phyloP scores from a whole-genome alignment of 1,140 invertebrate species.

The Rhagoletis zephyria region DNA sequence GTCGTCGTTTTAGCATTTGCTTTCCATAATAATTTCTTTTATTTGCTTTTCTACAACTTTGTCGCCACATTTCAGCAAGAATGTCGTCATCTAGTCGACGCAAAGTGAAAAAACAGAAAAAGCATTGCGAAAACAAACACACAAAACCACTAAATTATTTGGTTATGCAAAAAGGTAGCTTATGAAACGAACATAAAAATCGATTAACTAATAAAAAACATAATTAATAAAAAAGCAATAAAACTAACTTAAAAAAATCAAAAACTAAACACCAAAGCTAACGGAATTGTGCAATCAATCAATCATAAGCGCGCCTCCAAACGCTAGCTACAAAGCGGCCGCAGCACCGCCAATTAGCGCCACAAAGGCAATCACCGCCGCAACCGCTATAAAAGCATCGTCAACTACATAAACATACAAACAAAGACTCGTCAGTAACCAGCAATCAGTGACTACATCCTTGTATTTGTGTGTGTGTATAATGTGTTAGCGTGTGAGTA shows the following conservation, averaged over 20 bases:
- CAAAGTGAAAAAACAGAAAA: background rate
- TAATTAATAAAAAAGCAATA: background rate
- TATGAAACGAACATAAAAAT: background rate
- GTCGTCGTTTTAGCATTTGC: slow-evolving; percentile 1
- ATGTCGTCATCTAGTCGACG: slow-evolving; percentile 44
- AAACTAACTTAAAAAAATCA: background rate
- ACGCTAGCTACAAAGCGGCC: background rate
- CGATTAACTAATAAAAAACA: slow-evolving; percentile 9
- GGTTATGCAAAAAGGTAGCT: background rate
- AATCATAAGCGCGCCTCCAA: slow-evolving; percentile 15
- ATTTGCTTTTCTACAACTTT: background rate
- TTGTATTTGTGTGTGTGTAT: background rate
- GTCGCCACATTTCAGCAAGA: background rate
- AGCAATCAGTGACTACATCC: background rate
- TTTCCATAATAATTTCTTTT: background rate
- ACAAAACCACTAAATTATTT: background rate
- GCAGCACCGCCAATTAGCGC: background rate
- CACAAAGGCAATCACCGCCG: background rate
- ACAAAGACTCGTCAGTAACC: background rate
- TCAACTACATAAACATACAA: background rate
- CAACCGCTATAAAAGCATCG: background rate
- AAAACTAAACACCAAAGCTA: background rate
- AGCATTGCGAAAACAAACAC: background rate
- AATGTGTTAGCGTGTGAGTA: background rate
- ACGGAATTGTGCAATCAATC: slow-evolving; percentile 40